These are phyloP conservation scores for Pachypsylla venusta DNA, from an alignment of 1,140 invertebrate genomes.

Conservation along the genomic window DNA sequence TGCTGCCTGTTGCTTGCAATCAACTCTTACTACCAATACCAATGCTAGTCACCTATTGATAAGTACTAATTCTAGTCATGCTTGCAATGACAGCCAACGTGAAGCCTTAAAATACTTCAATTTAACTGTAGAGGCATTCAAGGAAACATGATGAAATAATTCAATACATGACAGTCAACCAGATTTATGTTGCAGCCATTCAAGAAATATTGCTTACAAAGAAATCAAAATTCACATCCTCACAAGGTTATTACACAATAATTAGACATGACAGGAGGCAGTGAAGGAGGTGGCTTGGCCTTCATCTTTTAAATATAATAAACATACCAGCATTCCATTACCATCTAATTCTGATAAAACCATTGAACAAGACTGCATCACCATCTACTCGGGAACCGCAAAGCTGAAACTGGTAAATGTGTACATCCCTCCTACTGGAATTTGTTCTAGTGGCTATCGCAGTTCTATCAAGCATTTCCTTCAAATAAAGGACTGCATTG, in stretches of 20 bases:
- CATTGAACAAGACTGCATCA: neutral
- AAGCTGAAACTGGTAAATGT: neutral
- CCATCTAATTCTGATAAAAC: neutral
- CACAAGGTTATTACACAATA: neutral
- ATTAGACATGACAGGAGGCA: neutral
- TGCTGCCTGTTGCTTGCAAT: neutral
- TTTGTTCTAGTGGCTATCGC: constrained; percentile 1
- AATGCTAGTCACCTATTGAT: too few species aligned
- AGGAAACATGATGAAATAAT: neutral
- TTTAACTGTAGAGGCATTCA: neutral
- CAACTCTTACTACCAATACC: too few species aligned
- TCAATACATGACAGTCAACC: neutral
- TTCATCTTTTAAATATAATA: constrained; percentile 8
- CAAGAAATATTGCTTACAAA: neutral
- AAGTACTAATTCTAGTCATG: too few species aligned
- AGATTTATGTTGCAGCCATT: neutral
- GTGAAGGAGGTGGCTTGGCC: constrained; percentile 9
- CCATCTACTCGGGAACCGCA: neutral
- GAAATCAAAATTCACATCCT: neutral
- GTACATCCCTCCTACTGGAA: constrained; percentile 7
- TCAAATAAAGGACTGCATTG: neutral
- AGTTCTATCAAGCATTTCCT: neutral
- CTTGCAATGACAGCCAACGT: neutral
- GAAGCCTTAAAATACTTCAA: neutral
- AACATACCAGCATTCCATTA: neutral